Conservation (phyloP, 2,797 vertebrate species). For the Pantherophis alleghaniensis region DNA sequence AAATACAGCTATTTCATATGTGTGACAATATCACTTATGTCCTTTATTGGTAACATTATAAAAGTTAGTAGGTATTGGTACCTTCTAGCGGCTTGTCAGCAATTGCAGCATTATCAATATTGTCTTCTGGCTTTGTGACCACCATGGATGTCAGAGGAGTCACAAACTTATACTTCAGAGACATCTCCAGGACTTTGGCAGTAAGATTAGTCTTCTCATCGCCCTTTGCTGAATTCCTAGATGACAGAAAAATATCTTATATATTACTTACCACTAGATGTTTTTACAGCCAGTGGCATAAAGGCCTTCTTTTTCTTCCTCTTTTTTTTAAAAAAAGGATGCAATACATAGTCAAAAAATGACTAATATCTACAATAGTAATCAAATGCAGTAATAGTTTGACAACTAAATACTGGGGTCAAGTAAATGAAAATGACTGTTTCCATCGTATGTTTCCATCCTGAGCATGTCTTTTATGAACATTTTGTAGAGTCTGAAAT, state of each 20-base stretch:
- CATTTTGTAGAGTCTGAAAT: not conserved
- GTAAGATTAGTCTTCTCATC: slow-evolving; percentile 80
- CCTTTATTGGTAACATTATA: not conserved
- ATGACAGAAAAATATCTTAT: not conserved
- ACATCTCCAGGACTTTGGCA: slow-evolving; percentile 82
- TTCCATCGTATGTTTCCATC: not conserved
- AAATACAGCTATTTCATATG: not conserved
- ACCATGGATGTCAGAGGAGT: slow-evolving; percentile 96
- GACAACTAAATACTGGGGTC: not conserved
- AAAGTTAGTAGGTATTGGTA: slow-evolving; percentile 46
- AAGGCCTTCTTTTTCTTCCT: not conserved
- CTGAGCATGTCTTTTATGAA: not conserved
- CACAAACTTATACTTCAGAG: slow-evolving; percentile 89
- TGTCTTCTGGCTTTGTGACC: slow-evolving; percentile 89
- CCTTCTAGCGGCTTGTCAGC: slow-evolving; percentile 90
- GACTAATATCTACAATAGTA: not conserved
- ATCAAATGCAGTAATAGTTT: not conserved
- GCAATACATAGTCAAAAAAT: not conserved
- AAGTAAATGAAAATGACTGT: not conserved
- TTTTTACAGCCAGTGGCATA: not conserved
- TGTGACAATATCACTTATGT: not conserved
- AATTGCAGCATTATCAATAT: slow-evolving; percentile 65
- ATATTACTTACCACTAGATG: not conserved
- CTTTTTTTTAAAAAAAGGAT: not conserved
- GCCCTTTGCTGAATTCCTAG: slow-evolving; percentile 51